phyloP scores from a whole-genome alignment of 2,797 vertebrate species.

The Anomalospiza imberbis region DNA sequence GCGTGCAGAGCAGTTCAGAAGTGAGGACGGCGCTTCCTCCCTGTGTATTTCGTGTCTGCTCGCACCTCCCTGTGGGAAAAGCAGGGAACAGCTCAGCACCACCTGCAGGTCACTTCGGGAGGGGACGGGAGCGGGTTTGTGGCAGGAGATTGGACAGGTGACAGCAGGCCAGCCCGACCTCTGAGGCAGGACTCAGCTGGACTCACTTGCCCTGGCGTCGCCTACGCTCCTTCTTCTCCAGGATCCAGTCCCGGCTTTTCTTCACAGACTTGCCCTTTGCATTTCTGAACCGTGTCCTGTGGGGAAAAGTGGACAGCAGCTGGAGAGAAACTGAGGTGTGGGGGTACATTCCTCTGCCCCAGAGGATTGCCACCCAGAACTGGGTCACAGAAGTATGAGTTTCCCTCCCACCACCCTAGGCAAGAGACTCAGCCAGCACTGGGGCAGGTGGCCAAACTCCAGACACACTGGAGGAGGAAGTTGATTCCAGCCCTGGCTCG shows the following conservation, averaged over 20 bases:
- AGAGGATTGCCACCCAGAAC: not conserved
- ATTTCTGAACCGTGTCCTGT: slow-evolving; percentile 80
- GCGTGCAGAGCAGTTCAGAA: slow-evolving; percentile 76
- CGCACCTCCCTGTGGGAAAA: slow-evolving; percentile 83
- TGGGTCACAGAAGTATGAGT: not conserved
- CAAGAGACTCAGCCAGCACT: not conserved
- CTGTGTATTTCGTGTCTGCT: slow-evolving; percentile 91
- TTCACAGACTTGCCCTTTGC: slow-evolving; percentile 81
- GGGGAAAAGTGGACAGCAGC: not conserved
- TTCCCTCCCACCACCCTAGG: not conserved
- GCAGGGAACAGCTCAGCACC: not conserved
- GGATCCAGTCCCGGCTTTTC: slow-evolving; percentile 90
- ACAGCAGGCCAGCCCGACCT: not conserved
- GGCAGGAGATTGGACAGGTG: not conserved
- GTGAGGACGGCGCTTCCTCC: slow-evolving; percentile 84
- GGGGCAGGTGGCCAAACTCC: not conserved
- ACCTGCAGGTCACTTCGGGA: not conserved
- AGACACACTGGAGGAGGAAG: accelerated
- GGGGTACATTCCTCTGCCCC: not conserved
- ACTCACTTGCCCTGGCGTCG: slow-evolving; percentile 90
- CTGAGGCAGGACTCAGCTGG: not conserved
- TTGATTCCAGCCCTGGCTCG: not conserved
- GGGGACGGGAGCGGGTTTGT: not conserved
- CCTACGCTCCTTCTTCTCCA: slow-evolving; percentile 89
- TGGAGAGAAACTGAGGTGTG: not conserved